Conservation (phyloP, 1,140 invertebrate species). For the Calliopsis andreniformis region DNA sequence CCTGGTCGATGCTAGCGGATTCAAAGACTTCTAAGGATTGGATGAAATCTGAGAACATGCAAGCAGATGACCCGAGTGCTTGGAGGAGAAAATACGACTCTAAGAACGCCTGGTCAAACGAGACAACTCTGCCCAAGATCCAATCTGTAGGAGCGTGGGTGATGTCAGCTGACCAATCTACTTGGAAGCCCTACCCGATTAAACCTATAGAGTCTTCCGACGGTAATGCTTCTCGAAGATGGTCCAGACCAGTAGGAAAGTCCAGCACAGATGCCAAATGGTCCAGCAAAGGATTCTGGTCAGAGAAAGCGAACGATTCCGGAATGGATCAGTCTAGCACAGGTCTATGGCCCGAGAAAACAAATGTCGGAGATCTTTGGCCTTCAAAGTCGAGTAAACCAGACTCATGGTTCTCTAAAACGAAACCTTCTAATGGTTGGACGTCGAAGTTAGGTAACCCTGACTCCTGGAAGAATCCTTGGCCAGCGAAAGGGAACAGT, state of each 20-base stretch:
- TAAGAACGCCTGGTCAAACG: constrained; percentile 19
- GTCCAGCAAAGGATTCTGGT: constrained; percentile 51
- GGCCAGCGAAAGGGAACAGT: neutral
- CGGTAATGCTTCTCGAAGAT: constrained; percentile 4
- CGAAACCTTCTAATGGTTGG: neutral
- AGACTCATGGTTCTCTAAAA: constrained; percentile 16
- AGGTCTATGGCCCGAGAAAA: neutral
- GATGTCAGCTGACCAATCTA: constrained; percentile 59
- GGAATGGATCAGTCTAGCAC: neutral
- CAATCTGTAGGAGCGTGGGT: constrained; percentile 64
- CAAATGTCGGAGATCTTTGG: constrained; percentile 1
- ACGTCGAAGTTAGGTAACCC: neutral
- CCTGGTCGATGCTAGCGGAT: constrained; percentile 13
- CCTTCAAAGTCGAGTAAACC: constrained; percentile 1
- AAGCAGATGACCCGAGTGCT: neutral
- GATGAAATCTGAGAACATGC: constrained; percentile 2
- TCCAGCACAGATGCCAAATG: constrained; percentile 53
- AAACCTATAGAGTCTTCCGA: constrained; percentile 22
- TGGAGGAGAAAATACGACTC: constrained; percentile 24
- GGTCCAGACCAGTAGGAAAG: constrained; percentile 13
- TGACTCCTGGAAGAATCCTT: constrained; percentile 24
- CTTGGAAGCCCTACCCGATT: constrained; percentile 60
- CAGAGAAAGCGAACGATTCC: constrained; percentile 14
- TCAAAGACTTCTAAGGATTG: constrained; percentile 28
- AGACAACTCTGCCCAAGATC: constrained; percentile 51